Evolutionary conservation across 2,113 vertebrate species (phyloP), one percentile per base, ranked within the genome.

Genomic region (Mellivora capensis): DNA sequence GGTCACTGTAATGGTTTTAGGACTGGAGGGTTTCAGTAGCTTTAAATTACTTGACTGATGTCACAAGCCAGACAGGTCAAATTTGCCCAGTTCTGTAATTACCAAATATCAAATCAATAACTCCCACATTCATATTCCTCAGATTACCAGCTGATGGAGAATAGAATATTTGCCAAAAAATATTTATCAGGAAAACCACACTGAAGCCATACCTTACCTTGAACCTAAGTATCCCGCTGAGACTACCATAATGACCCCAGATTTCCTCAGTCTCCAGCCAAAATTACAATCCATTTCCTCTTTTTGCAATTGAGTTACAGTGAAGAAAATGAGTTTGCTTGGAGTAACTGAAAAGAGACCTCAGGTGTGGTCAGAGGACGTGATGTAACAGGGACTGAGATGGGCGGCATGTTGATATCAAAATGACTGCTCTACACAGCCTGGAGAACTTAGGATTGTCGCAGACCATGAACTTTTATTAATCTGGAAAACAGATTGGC

Each of bases 251-350:
- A 84, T 44, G 67, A 77, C 6, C 31, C n/a, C 47, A 91, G 10
- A 82, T 77, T 84, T 83, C n/a, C 42, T 77, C n/a, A 59, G 27
- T 76, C 39, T 93, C 13, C 34, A 44, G 15, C 2, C 39, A 90
- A 72, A 80, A 64, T 77, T 71, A 87, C 52, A 34, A 12, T 74
- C 27, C 37, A 61, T 52, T 90, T 95, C 39, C 61, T 82, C 25
- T 83, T 94, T 91, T 44, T 34, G 61, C 6, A 49, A 52, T 18
- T 37, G 20, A 89, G 39, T 52, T 90, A 42, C 13, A 85, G 39
- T 91, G 20, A 89, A 85, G 93, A 80, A 64, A 15, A 69, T 90
- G 69, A 18, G 81, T 67, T 96, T 96, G 8, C 31, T 85, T 92
- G 34, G 91, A 89, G 27, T 72, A 72, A 20, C 37, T 82, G 17